Evolutionary conservation across 2,797 vertebrate species (phyloP), one percentile per base, ranked within the genome.

Genomic region (Protonibea diacanthus): DNA sequence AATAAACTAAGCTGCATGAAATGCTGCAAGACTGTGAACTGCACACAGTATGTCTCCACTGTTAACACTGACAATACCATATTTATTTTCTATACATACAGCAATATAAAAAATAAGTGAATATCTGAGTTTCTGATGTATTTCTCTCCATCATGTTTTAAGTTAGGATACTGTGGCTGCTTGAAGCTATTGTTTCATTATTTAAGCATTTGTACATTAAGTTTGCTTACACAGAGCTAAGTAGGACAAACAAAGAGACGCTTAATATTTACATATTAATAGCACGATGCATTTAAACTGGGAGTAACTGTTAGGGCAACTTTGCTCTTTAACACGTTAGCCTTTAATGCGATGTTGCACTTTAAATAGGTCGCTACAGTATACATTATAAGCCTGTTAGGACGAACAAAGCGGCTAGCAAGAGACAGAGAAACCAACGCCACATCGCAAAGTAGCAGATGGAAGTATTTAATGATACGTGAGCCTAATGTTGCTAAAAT

Each of bases 381-480:
- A 58, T 23, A 38, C 13, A 56, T 59, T 21, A 59, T 11, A 38
- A 53, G 14, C 8, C 23, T 21, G 55, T 20, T 40, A 51, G 42
- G 51, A 52, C 11, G 20, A 60, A 78, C 60, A 87, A 77, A 81
- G 66, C 47, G 20, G 56, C 66, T 55, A 81, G 14, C 64, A 25
- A 23, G 61, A 51, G 17, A 58, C 55, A 62, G 0, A 6, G 18
- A 44, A 69, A 29, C 20, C 44, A 27, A 70, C 9, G 62, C 21
- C 40, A 45, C 29, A 48, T 58, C 11, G 1, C 4, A 10, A 3
- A 42, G 2, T 55, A 61, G 52, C 21, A 80, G 6, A 33, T 7
- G 5, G 56, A 51, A 72, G 38, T 18, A 14, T 72, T 23, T 23
- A 33, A 51, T 58, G 6, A 42, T 57, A 4, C 29, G 1, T 15